Evolutionary conservation across 2,113 vertebrate genomes (phyloP), one percentile per base, ranked within the genome.

Genomic region (Odocoileus virginianus): DNA sequence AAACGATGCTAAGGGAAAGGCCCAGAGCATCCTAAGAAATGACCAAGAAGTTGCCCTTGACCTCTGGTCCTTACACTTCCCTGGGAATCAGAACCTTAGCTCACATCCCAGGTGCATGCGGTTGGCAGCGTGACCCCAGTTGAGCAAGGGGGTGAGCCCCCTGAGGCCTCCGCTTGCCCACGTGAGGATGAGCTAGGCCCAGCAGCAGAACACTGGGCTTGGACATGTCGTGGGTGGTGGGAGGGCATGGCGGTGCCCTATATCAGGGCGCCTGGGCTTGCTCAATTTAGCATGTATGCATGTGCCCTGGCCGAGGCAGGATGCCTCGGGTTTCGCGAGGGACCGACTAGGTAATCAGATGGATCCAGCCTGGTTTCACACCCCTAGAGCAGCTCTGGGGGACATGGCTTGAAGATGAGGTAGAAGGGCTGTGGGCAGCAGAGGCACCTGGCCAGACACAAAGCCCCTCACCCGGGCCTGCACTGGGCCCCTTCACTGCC

Each of bases 221-320:
- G 5, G 21, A 2, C 2, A 12, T 54, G 52, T 40, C 7, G 0
- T 10, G 21, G 14, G 14, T 47, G 2, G 2, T 0, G 30, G n/a
- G 25, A 8, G 11, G 6, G 1, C 4, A 8, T 71, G 9, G 7
- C 17, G 13, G 15, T 11, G 40, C 9, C 27, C 1, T 28, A 19
- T 28, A 27, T 23, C 58, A 13, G 67, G 19, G 50, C 2, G 1
- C 13, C 7, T 13, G 13, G 27, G 36, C 36, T 25, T 9, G 25
- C 30, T 64, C 27, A 3, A 74, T 15, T 23, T 12, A 45, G 36
- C 52, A 25, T 2, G n/a, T 57, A 0, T 7, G 1, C 3, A 0
- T 9, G 0, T 1, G 0, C 0, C 0, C 5, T 27, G 71, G 33
- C 17, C 3, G 2, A 54, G 2, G 36, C 30, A 2, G 50, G 47